Evolutionary conservation across 2,888 invertebrate genomes (phyloP).

Genomic region (Drosophila koepferae): DNA sequence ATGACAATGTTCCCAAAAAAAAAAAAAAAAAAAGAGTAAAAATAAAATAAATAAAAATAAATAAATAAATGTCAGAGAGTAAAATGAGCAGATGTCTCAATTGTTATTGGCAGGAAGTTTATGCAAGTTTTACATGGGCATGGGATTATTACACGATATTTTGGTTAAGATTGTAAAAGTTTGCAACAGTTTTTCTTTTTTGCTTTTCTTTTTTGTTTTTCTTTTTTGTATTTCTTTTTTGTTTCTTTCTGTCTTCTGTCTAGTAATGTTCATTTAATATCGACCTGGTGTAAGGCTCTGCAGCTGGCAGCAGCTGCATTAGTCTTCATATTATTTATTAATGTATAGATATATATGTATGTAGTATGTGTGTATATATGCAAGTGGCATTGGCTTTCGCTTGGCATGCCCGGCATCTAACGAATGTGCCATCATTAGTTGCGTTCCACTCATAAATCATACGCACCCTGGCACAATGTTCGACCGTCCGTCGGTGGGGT

Average conservation of each 20-base stretch:
- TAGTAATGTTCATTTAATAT: slow-evolving; percentile 36
- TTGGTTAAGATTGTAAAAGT: slow-evolving; percentile 52
- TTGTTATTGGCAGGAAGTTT: slow-evolving; percentile 44
- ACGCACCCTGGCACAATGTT: slow-evolving; percentile 38
- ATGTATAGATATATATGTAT: slow-evolving; percentile 11
- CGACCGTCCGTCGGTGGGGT: not conserved
- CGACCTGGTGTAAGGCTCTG: slow-evolving; percentile 20
- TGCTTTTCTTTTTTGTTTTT: too few relatives aligned
- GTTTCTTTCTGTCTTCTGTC: not conserved
- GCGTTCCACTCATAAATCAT: slow-evolving; percentile 72
- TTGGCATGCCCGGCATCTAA: slow-evolving; percentile 45
- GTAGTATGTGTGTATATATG: slow-evolving; percentile 5
- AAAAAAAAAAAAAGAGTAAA: not conserved
- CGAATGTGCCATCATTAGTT: slow-evolving; percentile 74
- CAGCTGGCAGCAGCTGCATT: slow-evolving; percentile 49
- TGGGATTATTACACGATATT: slow-evolving; percentile 11
- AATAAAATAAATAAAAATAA: not conserved
- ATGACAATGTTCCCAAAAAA: slow-evolving; percentile 31
- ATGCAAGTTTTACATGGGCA: not conserved
- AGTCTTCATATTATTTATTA: slow-evolving; percentile 22
- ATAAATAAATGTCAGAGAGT: not conserved
- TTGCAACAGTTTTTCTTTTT: slow-evolving; percentile 1
- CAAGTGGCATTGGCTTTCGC: slow-evolving; percentile 24
- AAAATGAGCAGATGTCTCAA: slow-evolving; percentile 50
- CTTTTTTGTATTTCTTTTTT: too few relatives aligned